Evolutionary conservation across 2,888 invertebrate species (phyloP).

Genomic region (Spialia ferax): DNA sequence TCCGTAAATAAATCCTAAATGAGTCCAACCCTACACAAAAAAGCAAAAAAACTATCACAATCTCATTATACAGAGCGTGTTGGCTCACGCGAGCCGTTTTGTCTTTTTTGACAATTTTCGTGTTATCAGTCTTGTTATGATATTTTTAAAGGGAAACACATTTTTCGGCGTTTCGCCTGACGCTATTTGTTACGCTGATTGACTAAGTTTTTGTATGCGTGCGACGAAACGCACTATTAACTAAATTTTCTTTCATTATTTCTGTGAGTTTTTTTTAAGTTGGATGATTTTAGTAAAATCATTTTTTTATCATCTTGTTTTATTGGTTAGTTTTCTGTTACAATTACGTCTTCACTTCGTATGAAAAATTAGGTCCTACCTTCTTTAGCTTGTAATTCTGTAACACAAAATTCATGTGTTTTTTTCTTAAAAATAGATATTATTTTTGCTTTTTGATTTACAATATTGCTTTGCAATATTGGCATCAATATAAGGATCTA

Average conservation of each 20-base stretch:
- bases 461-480: not conserved
- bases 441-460: too few relatives aligned
- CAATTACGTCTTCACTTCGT: too few relatives aligned
- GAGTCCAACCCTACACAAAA: slow-evolving; percentile 46
- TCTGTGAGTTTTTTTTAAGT: not conserved
- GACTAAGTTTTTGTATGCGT: slow-evolving; percentile 48
- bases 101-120: slow-evolving; percentile 54
- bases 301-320: too few relatives aligned
- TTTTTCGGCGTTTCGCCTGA: slow-evolving; percentile 38
- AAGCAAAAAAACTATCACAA: slow-evolving; percentile 53
- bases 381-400: too few relatives aligned
- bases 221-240: slow-evolving; percentile 28
- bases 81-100: slow-evolving; percentile 52
- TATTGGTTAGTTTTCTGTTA: too few relatives aligned
- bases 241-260: slow-evolving; percentile 24
- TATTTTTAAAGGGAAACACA: slow-evolving; percentile 37
- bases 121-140: slow-evolving; percentile 46
- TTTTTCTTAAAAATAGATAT: too few relatives aligned
- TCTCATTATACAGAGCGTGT: slow-evolving; percentile 57
- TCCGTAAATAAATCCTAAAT: slow-evolving; percentile 50
- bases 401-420: too few relatives aligned
- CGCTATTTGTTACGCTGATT: slow-evolving; percentile 51
- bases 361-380: too few relatives aligned
- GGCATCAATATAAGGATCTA: not conserved
- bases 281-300: not conserved